A percentile compares a stretch with the other conserved stretches of the same genome.
Conservation (phyloP, 2,113 vertebrate species). For the Pelecanoides urinatrix region DNA sequence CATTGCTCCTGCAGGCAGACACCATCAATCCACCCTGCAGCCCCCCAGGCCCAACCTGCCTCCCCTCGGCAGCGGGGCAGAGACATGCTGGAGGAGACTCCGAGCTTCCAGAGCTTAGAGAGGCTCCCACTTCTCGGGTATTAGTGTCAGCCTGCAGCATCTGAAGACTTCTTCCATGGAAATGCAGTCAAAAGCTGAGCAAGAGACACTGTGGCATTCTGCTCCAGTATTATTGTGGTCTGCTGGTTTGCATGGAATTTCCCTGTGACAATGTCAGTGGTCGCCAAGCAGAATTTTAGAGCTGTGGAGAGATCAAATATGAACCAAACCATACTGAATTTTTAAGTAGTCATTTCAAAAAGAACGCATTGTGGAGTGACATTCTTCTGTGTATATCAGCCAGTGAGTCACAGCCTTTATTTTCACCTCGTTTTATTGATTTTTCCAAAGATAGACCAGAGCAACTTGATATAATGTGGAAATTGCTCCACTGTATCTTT, state of each 20-base stretch:
- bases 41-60: not conserved
- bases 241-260: not conserved
- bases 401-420: not conserved
- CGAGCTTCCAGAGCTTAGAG: not conserved
- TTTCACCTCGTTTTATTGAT: not conserved
- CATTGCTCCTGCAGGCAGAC: not conserved
- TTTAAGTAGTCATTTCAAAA: not conserved
- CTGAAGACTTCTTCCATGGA: not conserved
- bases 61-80: not conserved
- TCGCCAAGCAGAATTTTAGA: not conserved
- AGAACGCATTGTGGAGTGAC: not conserved
- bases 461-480: not conserved
- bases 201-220: not conserved
- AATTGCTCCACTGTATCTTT: not conserved
- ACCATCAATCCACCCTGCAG: not conserved
- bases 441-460: slow-evolving; percentile 9
- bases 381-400: not conserved
- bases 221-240: not conserved
- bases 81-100: not conserved
- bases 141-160: not conserved
- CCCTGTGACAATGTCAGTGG: not conserved
- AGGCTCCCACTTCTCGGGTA: not conserved
- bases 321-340: not conserved
- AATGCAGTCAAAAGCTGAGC: not conserved
- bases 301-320: not conserved